Evolutionary conservation across 2,888 invertebrate species (phyloP), one percentile per base, ranked within the genome.

Genomic region (Tenthredo scrophulariae): DNA sequence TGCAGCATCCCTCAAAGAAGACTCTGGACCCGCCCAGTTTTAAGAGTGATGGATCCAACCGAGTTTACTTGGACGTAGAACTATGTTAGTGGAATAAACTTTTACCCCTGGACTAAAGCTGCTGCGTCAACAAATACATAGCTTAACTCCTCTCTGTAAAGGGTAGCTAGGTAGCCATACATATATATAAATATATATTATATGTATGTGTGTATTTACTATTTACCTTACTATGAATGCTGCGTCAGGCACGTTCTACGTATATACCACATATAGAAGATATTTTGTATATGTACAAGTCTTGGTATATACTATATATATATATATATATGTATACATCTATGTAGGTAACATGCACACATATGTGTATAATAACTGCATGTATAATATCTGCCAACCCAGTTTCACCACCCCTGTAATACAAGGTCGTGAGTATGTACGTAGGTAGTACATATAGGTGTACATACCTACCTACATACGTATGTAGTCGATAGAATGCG

Each of bases 81-180:
- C 91, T 91, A 90, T 91, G 91, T 91, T 91, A 91, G 90, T 91
- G 87, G 91, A 91, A 91, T 91, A 90, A 90, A 90, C 89, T 89
- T 89, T 84, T 87, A 88, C 86, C 87, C 87, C 40, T 6, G 6
- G 40, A 80, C 62, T 58, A 40, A 62, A 80, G 62, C 80, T 77
- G 18, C 22, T 22, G 75, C 43, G 22, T 43, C 43, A 22, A 62
- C 26, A 62, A 18, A 54, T 54, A 54, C n/a, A n/a, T 54, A n/a
- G 43, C 43, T 43, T 13, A 46, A 46, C 13, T 15, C 46, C 4
- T 46, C 54, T 54, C 7, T 54, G 54, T 54, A 2, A 5, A 54
- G n/a, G 54, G 54, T 54, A 54, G 6, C 62, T 9, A 18, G 54
- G n/a, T 54, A 54, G n/a, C 0, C 18, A 54, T 18, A 18, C 3